A percentile compares a stretch with the other conserved stretches of the same genome.
These are phyloP conservation scores for Drosophila ambigua DNA, from an alignment of 1,140 invertebrate species.

Conservation along the genomic window DNA sequence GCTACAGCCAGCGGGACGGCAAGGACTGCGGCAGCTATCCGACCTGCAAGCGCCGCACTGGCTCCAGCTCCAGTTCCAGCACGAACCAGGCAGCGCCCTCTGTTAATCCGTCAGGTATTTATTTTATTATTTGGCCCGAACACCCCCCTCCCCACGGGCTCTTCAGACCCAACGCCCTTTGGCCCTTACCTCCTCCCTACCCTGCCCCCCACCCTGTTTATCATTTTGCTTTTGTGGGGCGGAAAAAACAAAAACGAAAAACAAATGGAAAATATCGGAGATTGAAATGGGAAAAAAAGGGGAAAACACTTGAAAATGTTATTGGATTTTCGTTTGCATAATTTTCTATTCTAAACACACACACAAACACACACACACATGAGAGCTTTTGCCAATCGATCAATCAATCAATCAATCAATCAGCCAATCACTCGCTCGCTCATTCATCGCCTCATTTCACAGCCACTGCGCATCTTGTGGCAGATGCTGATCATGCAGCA, in stretches of 20 bases:
- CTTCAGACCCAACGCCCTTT: too few species aligned
- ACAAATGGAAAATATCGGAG: too few species aligned
- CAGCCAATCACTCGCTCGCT: conserved; percentile 42
- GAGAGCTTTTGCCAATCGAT: conserved; percentile 27
- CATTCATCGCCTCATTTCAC: conserved; percentile 49
- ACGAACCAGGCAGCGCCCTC: conserved; percentile 58
- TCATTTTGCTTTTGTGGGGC: too few species aligned
- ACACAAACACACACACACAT: conserved; percentile 12
- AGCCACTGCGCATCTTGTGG: conserved; percentile 2
- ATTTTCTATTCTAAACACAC: neutral
- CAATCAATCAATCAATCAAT: conserved; percentile 29
- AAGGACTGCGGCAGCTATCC: conserved; percentile 88
- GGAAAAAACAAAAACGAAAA: too few species aligned
- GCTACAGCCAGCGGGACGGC: conserved; percentile 84
- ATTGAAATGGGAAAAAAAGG: too few species aligned
- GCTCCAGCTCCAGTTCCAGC: conserved; percentile 58
- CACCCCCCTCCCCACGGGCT: too few species aligned
- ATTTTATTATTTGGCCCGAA: conserved; percentile 27
- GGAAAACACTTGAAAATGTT: too few species aligned
- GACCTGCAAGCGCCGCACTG: conserved; percentile 87
- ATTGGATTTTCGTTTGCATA: too few species aligned
- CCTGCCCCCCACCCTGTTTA: too few species aligned
- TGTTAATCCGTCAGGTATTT: conserved; percentile 83
- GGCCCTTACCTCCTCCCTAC: too few species aligned
- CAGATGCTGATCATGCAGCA: too few species aligned